These are phyloP conservation scores for Corythornis cristatus DNA, from an alignment of 2,113 vertebrate genomes.

Conservation along the genomic window DNA sequence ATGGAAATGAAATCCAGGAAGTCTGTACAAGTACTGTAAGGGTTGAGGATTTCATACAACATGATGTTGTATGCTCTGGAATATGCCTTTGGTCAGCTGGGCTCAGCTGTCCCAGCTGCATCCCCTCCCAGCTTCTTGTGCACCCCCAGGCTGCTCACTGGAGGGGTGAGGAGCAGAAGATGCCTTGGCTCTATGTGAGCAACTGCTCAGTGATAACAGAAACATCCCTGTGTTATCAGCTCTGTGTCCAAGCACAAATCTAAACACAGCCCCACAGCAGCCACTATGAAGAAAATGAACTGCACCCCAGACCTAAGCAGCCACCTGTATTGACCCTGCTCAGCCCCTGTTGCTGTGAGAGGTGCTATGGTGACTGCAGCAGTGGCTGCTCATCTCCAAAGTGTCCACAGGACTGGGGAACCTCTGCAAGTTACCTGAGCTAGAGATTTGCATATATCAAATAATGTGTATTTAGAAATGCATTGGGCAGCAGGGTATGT, in stretches of 20 bases:
- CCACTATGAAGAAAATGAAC: background rate
- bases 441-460: background rate
- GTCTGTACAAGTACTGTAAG: background rate
- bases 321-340: background rate
- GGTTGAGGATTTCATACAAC: background rate
- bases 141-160: background rate
- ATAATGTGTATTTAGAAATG: background rate
- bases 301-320: background rate
- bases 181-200: background rate
- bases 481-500: background rate
- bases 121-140: background rate
- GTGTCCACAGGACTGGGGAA: background rate
- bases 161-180: background rate
- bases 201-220: background rate
- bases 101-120: background rate
- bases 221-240: background rate
- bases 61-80: background rate
- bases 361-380: background rate
- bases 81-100: background rate
- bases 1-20: background rate
- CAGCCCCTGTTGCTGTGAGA: background rate
- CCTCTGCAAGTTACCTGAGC: background rate
- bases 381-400: background rate
- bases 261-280: background rate
- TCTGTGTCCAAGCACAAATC: background rate